A percentile compares a stretch with the other conserved stretches of the same genome.
phyloP scores from a whole-genome alignment of 2,113 vertebrate genomes.

The Myiozetetes cayanensis region DNA sequence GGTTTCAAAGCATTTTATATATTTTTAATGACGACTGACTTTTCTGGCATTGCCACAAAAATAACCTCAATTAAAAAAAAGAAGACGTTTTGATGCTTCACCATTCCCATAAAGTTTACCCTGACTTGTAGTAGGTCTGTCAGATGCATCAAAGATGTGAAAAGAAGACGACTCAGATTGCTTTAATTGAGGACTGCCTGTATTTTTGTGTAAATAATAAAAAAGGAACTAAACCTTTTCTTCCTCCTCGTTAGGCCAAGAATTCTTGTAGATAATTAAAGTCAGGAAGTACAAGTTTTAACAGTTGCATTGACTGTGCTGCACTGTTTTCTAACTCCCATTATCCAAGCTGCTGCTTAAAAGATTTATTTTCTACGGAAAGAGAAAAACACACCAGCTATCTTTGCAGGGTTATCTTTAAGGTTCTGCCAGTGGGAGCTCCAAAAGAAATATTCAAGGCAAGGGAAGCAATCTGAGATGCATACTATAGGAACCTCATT shows the following conservation, averaged over 20 bases:
- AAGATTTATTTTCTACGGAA: background rate
- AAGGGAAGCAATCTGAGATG: background rate
- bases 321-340: background rate
- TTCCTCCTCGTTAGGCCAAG: constrained; percentile 49
- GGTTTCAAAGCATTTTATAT: background rate
- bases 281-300: constrained; percentile 50
- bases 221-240: constrained; percentile 37
- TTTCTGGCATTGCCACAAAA: background rate
- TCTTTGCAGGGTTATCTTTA: constrained; percentile 5
- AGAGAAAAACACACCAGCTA: background rate
- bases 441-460: background rate
- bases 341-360: constrained; percentile 1
- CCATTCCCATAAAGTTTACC: background rate
- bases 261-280: constrained; percentile 47
- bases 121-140: background rate
- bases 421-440: background rate
- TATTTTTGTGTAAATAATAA: constrained; percentile 45
- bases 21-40: background rate
- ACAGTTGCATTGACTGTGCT: background rate
- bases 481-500: background rate
- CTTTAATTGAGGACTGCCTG: constrained; percentile 27
- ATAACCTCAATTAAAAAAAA: background rate
- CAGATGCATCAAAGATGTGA: background rate
- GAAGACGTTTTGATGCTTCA: background rate
- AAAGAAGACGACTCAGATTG: background rate